Base-by-base conservation (phyloP, 2,888 invertebrate species). In the Agrilus biguttatus region DNA sequence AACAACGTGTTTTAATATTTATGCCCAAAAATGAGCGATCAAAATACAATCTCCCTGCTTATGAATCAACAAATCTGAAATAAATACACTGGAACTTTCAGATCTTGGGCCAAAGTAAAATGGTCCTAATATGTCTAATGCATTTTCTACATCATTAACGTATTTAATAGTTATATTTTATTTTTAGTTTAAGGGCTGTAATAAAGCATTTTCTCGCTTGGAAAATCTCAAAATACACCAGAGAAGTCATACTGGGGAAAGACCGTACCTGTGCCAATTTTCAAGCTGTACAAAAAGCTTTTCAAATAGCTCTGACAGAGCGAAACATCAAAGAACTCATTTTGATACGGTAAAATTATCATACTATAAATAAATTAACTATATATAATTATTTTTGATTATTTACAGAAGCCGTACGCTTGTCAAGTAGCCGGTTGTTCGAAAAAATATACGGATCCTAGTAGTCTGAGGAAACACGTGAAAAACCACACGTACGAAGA, bases 221-320 rank as follows among this genome's bases (percentile, higher is more conserved):
- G 98, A 98, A 68, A 98, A 98, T 67, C 70, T 98, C 53, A 98
- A 97, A 72, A 98, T 97, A 54, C 98, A 98, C 68, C 83, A 93
- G 48, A 70, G 93, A 33, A 91, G 91, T 2, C 93, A 95, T 63
- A 95, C 93, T 0, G 97, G 97, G 0, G 97, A 97, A 65, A 75
- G 95, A 36, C 97, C 97, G 0, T 97, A 97, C 60, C 77, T 86
- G 45, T 98, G 97, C 58, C 92, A 93, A 52, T 90, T 89, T 52
- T 78, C 83, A 1, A 86, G 87, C 42, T 98, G 97, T 65, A 71
- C 81, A 38, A 97, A 98, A 66, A 92, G 96, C 2, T 98, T 98
- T 70, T 95, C 93, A 58, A 98, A 98, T 67, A 96, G 96, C 48
- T 96, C 95, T 1, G 98, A 98, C 63, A 72, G 97, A 41, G 97